phyloP scores from a whole-genome alignment of 2,113 vertebrate genomes.

The Chionodraco myersi region DNA sequence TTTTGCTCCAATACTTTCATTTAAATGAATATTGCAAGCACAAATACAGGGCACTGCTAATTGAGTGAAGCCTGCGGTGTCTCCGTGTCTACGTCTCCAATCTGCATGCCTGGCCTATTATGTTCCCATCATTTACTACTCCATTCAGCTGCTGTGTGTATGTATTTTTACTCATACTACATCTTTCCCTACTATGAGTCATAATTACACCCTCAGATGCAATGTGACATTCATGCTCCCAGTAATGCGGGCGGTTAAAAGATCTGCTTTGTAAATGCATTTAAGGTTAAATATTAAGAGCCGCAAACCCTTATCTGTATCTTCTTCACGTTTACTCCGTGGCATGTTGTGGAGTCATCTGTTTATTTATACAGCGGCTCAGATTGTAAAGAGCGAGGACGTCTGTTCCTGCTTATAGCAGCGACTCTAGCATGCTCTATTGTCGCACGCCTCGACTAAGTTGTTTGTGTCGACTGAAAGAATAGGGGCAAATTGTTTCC shows the following conservation, averaged over 20 bases:
- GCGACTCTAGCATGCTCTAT: constrained; percentile 44
- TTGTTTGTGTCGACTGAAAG: constrained; percentile 28
- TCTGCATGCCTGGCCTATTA: background rate
- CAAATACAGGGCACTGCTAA: background rate
- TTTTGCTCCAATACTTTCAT: background rate
- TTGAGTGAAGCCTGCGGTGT: background rate
- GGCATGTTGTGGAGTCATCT: constrained; percentile 41
- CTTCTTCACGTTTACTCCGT: constrained; percentile 14
- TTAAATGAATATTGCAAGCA: background rate
- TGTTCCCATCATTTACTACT: background rate
- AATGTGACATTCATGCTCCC: constrained; percentile 24
- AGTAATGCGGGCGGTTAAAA: constrained; percentile 37
- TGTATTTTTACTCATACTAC: background rate
- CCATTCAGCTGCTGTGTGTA: background rate
- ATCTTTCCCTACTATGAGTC: constrained; percentile 8
- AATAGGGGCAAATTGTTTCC: constrained; percentile 50
- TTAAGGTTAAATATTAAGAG: constrained; percentile 63
- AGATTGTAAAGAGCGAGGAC: constrained; percentile 44
- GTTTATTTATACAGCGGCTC: constrained; percentile 64
- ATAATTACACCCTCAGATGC: constrained; percentile 49
- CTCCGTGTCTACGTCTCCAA: background rate
- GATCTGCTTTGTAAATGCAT: constrained; percentile 38
- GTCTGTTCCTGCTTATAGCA: constrained; percentile 60
- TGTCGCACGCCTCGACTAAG: constrained; percentile 33
- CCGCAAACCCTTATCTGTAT: constrained; percentile 28